Evolutionary conservation across 2,888 invertebrate species (phyloP), one percentile per base, ranked within the genome.

Genomic region (Plagodis dolabraria): DNA sequence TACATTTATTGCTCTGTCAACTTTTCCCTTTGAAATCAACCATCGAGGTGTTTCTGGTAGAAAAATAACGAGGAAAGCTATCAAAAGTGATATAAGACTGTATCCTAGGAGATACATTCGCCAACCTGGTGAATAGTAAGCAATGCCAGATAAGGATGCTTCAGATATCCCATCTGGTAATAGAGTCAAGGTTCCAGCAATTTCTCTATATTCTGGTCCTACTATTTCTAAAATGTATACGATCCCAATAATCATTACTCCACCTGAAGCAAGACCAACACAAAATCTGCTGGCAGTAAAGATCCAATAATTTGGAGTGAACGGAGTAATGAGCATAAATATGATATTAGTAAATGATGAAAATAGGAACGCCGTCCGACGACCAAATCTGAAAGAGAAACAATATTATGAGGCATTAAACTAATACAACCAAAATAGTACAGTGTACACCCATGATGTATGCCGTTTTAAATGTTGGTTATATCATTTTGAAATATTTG

Each of bases 201-300:
- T 66, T 59, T 93, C 93, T 53, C 94, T 86, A 42, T 87, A 83
- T 38, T 84, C 77, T 0, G 86, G 83, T 5, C 95, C 95, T 49
- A 94, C 89, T n/a, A 94, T 83, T 81, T 95, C 95, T 92, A 95
- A 93, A 2, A 94, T 86, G 7, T 94, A 82, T 7, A 87, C 80
- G 36, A 83, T 57, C 22, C 79, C 75, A 7, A 82, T 76, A 22
- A 96, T 94, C 94, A 97, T 95, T 0, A 95, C 95, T 10, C 97
- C 97, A 47, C 96, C 96, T 0, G 96, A 95, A 7, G 96, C 95
- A 49, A 95, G 80, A 0, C 96, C 96, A 33, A 94, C 93, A 6
- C 96, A 76, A 72, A 96, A 95, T 65, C 96, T 71, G 52, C 95
- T 82, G 0, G 94, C 45, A 38, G 95, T 92, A 70, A 96, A 96